Evolutionary conservation across 2,113 vertebrate species (phyloP).

Genomic region (zebrafish (Danio rerio)): DNA sequence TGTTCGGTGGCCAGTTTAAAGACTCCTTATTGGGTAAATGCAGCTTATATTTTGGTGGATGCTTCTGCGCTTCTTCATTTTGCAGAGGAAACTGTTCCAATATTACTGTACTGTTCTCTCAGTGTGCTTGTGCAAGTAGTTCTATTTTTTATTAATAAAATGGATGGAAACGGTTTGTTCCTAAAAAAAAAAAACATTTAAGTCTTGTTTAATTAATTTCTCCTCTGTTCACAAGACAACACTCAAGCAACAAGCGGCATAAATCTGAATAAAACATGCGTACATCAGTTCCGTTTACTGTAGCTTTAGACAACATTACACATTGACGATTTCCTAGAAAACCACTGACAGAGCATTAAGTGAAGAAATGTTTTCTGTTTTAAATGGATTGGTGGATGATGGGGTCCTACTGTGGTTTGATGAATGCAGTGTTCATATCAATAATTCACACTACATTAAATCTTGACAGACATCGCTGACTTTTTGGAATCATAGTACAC

Average conservation of each 20-base stretch:
- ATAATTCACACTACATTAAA: neutral
- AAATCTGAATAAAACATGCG: neutral
- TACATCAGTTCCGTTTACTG: neutral
- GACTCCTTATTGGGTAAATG: constrained; percentile 72
- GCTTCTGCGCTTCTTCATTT: constrained; percentile 80
- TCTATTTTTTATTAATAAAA: constrained; percentile 86
- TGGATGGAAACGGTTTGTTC: constrained; percentile 72
- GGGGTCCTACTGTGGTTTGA: neutral
- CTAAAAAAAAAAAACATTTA: neutral
- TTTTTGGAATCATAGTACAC: neutral
- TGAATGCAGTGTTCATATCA: neutral
- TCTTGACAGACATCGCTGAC: neutral
- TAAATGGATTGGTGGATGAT: no score
- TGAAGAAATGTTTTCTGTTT: neutral
- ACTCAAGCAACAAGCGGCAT: neutral
- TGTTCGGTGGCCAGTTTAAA: constrained; percentile 61
- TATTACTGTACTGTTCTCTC: constrained; percentile 78
- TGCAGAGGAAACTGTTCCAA: constrained; percentile 75
- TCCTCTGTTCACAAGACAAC: neutral
- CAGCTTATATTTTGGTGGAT: constrained; percentile 80
- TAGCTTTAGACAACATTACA: neutral
- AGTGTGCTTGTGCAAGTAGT: constrained; percentile 84
- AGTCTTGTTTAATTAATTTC: constrained; percentile 8
- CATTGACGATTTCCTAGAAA: neutral
- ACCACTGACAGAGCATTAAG: neutral